Conservation (phyloP, 2,888 invertebrate species). For the Synergus gifuensis region DNA sequence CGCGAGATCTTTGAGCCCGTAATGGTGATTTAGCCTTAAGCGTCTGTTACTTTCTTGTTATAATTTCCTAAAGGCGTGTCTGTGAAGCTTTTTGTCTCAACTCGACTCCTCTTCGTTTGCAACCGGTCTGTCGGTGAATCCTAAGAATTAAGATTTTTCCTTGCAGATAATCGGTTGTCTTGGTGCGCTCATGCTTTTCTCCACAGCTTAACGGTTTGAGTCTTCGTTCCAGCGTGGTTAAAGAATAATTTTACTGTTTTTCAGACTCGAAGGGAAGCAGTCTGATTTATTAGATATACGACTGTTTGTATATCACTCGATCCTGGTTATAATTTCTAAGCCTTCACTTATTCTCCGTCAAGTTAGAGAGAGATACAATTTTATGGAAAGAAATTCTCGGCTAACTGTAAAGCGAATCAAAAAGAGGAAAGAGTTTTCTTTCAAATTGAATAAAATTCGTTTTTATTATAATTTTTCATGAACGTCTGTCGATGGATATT, state of each 20-base stretch:
- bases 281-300: constrained; percentile 40
- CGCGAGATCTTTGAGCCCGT: constrained; percentile 13
- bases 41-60: constrained; percentile 27
- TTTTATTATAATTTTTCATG: background rate
- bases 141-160: constrained; percentile 41
- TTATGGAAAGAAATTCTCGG: constrained; percentile 20
- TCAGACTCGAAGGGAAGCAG: constrained; percentile 31
- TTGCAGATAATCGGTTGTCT: constrained; percentile 39
- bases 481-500: too few species aligned
- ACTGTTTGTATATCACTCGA: constrained; percentile 40
- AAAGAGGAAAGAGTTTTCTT: background rate
- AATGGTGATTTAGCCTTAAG: constrained; percentile 41
- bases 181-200: constrained; percentile 30
- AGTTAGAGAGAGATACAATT: constrained; percentile 28
- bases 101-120: constrained; percentile 31
- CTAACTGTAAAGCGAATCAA: constrained; percentile 8
- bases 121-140: constrained; percentile 39
- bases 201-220: constrained; percentile 28
- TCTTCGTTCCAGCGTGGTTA: constrained; percentile 26
- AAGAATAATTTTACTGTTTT: constrained; percentile 37
- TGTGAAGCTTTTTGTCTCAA: constrained; percentile 30
- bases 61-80: constrained; percentile 41
- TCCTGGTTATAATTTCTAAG: constrained; percentile 33
- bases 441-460: background rate
- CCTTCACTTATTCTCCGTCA: constrained; percentile 11